Percentiles rank a stretch among this genome's conserved stretches.
Conservation (phyloP, 2,888 invertebrate species). For the Lysandra bellargus region DNA sequence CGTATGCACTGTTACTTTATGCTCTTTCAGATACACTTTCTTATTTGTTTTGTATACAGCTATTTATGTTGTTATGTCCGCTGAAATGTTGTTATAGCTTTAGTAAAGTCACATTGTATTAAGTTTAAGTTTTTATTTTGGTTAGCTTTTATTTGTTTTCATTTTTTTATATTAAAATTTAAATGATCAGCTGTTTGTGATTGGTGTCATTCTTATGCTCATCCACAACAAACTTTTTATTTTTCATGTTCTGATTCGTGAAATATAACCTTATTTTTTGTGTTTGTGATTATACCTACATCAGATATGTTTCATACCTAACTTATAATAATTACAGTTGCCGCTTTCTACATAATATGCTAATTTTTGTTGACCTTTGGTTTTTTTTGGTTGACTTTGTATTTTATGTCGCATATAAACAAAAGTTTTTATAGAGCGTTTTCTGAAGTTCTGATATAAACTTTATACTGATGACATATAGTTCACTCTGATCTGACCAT, state of each 20-base stretch:
- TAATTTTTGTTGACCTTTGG: no score
- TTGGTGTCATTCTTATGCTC: not conserved
- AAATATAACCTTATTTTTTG: not conserved
- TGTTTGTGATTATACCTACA: not conserved
- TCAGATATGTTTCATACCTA: not conserved
- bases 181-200: not conserved
- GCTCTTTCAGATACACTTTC: not conserved
- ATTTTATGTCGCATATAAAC: no score
- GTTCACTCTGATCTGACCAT: no score
- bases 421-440: no score
- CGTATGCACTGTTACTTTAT: slow-evolving; percentile 35
- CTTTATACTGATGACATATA: no score
- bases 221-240: not conserved
- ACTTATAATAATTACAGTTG: not conserved
- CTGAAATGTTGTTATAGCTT: not conserved
- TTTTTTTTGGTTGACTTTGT: no score
- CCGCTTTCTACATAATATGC: not conserved
- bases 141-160: not conserved
- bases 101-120: not conserved
- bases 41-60: slow-evolving; percentile 2
- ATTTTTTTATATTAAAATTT: not conserved
- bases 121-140: not conserved
- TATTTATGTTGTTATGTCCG: not conserved
- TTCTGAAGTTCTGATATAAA: no score
- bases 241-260: not conserved